Base-by-base conservation (phyloP, 2,888 invertebrate genomes). In the Rhagium mordax region DNA sequence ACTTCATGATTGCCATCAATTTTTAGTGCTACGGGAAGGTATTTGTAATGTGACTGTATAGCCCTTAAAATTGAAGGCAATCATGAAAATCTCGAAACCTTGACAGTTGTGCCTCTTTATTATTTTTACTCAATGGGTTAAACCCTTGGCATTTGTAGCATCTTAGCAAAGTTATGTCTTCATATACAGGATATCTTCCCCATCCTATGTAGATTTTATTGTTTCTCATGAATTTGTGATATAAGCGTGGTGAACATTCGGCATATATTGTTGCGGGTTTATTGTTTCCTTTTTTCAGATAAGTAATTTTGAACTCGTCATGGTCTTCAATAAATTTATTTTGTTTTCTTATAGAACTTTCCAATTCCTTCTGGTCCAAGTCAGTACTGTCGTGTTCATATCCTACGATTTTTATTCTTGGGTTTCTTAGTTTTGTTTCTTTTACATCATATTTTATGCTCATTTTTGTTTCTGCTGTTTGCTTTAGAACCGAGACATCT, bases 391-490 rank as follows among this genome's bases (percentile, higher is more conserved):
- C 55, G 33, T 33, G 21, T 21, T 49, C 13, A n/a, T n/a, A 65
- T 47, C 47, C 62, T 51, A 48, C 51, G 8, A 72, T 72, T 68
- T 69, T 72, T n/a, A 73, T 33, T 70, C 27, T 49, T 3, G 73
- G 70, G 24, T 55, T 66, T 53, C 27, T 61, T 48, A 70, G 66
- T 67, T 61, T 66, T 21, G 74, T 27, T 21, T 70, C 5, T 49
- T 60, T 24, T 21, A 70, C 55, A 3, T 49, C 47, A 20, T 70
- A 70, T 48, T 62, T 62, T n/a, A 66, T 15, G 3, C 24, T 33
- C n/a, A 70, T 15, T 21, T 67, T 49, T 24, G 33, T 41, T 27
- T 57, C 20, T 5, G 53, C 48, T 55, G 33, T 57, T 47, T 16
- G 24, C 47, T 13, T n/a, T n/a, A n/a, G n/a, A n/a, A n/a, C n/a